Evolutionary conservation across 1,140 invertebrate genomes (phyloP).

Genomic region (Drosophila murphyi): DNA sequence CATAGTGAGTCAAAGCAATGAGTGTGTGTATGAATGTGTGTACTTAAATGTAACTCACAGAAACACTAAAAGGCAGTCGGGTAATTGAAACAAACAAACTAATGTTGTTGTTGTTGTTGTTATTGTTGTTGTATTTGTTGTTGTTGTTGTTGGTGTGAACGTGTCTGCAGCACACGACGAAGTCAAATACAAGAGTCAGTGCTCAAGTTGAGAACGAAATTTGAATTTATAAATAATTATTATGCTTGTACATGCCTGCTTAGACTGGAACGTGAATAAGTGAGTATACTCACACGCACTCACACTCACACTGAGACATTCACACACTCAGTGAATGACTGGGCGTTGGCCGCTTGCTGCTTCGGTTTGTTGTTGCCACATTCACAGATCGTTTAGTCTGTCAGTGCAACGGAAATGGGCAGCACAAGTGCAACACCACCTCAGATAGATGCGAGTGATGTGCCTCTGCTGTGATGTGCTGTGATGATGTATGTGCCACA

Average conservation of each 20-base stretch:
- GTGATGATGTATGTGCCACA: not conserved
- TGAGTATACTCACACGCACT: conserved; percentile 7
- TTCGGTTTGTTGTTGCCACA: conserved; percentile 13
- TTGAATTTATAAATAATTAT: conserved; percentile 55
- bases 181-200: conserved; percentile 2
- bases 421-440: conserved; percentile 29
- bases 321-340: not conserved
- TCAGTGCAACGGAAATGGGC: conserved; percentile 43
- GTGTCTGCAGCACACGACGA: conserved; percentile 36
- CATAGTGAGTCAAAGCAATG: conserved; percentile 10
- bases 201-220: conserved; percentile 30
- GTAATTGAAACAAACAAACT: conserved; percentile 36
- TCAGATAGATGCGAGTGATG: conserved; percentile 25
- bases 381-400: conserved; percentile 39
- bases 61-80: not conserved
- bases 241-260: conserved; percentile 24
- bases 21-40: too few species aligned
- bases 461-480: not conserved
- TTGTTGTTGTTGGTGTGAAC: conserved; percentile 30
- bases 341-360: conserved; percentile 17
- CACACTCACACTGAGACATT: not conserved
- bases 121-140: conserved; percentile 12
- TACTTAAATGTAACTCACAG: not conserved
- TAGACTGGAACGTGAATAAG: conserved; percentile 25
- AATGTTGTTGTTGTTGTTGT: conserved; percentile 16